Evolutionary conservation across 2,113 vertebrate species (phyloP), one percentile per base, ranked within the genome.

Genomic region (Chloroceryle aenea): DNA sequence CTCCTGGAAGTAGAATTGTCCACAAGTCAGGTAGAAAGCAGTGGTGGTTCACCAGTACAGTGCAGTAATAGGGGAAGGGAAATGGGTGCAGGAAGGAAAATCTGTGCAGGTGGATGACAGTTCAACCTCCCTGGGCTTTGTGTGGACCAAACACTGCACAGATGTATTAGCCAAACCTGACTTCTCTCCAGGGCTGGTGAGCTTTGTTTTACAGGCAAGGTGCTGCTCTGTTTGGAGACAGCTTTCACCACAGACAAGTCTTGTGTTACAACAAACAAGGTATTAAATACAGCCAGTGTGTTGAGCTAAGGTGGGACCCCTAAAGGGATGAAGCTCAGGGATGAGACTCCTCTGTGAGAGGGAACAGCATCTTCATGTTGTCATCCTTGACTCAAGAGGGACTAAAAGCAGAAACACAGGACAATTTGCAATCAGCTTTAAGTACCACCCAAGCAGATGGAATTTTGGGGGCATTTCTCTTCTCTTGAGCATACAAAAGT

Each of bases 1-100:
- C 68, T 83, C 90, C 97, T 97, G 85, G 42, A 93, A 92, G 18
- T 0, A 69, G 59, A 94, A 87, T 80, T 59, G 36, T 66, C 12
- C 58, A 22, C 52, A 62, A 0, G 3, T 96, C 66, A 96, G n/a
- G 27, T 1, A n/a, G 62, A 88, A 76, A 72, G 55, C 47, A 42
- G 68, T 16, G 52, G 29, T 50, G 30, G 40, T 45, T 90, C 85
- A 68, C 14, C 34, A 58, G 48, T 3, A 20, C 36, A 23, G 16
- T 48, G 25, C 7, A 18, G 2, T 21, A 42, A 20, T 21, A 29
- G 19, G 25, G 34, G 23, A 23, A 42, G 67, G 53, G 52, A 40
- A 40, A 6, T 30, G 32, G 67, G 12, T 12, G n/a, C n/a, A n/a
- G n/a, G n/a, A n/a, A n/a, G n/a, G n/a, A n/a, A 4, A n/a, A 43